These are phyloP conservation scores for Schizopygopsis malacanthus DNA, from an alignment of 2,797 vertebrate species.

Conservation along the genomic window DNA sequence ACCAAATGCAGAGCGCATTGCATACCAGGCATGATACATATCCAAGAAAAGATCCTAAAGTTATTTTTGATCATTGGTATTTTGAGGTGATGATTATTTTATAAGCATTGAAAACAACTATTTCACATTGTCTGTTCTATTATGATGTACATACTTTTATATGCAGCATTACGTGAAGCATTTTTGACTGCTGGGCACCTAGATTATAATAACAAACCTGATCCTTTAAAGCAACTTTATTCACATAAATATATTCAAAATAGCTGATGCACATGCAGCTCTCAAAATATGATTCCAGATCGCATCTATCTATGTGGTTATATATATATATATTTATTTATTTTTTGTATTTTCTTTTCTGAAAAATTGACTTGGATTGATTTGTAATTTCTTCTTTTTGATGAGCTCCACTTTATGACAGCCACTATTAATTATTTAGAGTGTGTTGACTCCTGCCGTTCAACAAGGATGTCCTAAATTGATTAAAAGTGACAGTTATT, in stretches of 20 bases:
- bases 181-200: constrained; percentile 1
- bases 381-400: background rate
- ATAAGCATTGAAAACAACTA: constrained; percentile 18
- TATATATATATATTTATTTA: too few relatives aligned
- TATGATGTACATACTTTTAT: background rate
- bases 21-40: background rate
- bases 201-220: background rate
- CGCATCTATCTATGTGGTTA: background rate
- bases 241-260: background rate
- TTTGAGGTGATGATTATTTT: constrained; percentile 35
- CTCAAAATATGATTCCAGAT: background rate
- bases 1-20: background rate
- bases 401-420: background rate
- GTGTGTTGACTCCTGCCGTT: background rate
- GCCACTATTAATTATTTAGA: background rate
- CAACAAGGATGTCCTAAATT: background rate
- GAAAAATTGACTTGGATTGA: background rate
- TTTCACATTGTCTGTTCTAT: background rate
- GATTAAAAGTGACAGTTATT: background rate
- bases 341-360: too few relatives aligned
- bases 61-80: constrained; percentile 3
- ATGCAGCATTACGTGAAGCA: background rate
- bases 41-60: background rate
- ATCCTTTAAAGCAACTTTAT: background rate
- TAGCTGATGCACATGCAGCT: background rate